Base-by-base conservation (phyloP, 1,140 invertebrate genomes). In the Arion vulgaris region DNA sequence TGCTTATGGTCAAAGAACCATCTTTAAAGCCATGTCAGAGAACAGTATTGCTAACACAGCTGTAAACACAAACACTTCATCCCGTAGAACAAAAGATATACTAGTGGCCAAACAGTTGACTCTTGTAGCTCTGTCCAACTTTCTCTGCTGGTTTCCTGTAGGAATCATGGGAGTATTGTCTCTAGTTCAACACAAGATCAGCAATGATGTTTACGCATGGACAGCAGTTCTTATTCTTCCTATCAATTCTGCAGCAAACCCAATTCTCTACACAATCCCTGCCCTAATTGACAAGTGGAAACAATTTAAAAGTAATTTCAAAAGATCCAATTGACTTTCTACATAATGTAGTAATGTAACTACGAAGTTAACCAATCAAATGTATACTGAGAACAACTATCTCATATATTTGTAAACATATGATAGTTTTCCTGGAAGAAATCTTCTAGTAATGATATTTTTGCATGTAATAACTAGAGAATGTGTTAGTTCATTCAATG, bases 101-200 rank as follows among this genome's bases (percentile, higher is more conserved):
- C 13, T 17, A 5, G 76, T 78, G 17, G 76, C 76, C 62, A 78
- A 45, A 45, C 38, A 78, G 34, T 26, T 78, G 32, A 36, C 62
- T 45, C 39, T 78, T 19, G 57, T 78, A 2, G 76, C 32, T 39
- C 49, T 78, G 32, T 78, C 76, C 4, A 28, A 78, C 38, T 78
- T 78, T 45, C 57, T 62, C 26, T 78, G 76, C 28, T 78, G 76
- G 76, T 78, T 78, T 45, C 53, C 57, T 78, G 45, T 78, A 5
- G 51, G 76, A 19, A 1, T 85, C 19, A 77, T 88, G 82, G 87
- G 87, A 13, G 32, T 86, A 19, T 51, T 86, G 32, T 68, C 86
- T 2, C 45, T 83, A 19, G 17, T 32, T 26, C 81, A 81, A n/a
- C 49, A 76, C 26, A 39, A 45, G 38, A 45, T 86, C 23, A n/a